phyloP scores from a whole-genome alignment of 1,140 invertebrate genomes.

The Lepidurus couesii region DNA sequence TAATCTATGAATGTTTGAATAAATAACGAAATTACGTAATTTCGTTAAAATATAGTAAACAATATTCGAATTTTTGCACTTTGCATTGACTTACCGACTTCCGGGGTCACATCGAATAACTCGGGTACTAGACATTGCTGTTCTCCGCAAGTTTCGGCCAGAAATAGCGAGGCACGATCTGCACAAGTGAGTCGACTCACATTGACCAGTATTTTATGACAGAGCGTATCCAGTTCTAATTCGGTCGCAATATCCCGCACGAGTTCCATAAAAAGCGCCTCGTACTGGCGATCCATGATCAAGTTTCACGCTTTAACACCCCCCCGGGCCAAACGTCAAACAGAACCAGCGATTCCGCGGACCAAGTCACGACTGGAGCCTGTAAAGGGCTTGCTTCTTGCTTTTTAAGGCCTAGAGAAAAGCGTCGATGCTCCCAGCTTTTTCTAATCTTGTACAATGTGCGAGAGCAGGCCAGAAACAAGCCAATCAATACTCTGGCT shows the following conservation, averaged over 20 bases:
- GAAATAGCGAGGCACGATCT: slow-evolving; percentile 78
- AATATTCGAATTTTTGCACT: not conserved
- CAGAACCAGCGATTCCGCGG: slow-evolving; percentile 23
- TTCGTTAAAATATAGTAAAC: not conserved
- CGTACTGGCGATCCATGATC: slow-evolving; percentile 38
- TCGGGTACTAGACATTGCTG: slow-evolving; percentile 71
- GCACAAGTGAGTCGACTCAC: slow-evolving; percentile 78
- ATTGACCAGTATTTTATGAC: slow-evolving; percentile 89
- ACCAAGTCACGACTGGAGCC: not conserved
- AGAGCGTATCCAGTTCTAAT: slow-evolving; percentile 83
- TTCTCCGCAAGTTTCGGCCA: slow-evolving; percentile 55
- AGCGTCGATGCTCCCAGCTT: not conserved
- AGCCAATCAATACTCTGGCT: not conserved
- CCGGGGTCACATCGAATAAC: slow-evolving; percentile 82
- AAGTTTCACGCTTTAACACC: slow-evolving; percentile 11
- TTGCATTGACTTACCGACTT: slow-evolving; percentile 57
- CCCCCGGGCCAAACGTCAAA: too few species aligned
- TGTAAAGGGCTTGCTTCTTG: not conserved
- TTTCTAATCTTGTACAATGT: not conserved
- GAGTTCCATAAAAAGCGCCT: slow-evolving; percentile 75
- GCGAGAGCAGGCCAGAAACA: not conserved
- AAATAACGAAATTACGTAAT: too few species aligned
- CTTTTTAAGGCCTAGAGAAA: not conserved
- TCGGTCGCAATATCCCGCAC: slow-evolving; percentile 89
- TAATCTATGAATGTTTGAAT: too few species aligned